Base-by-base conservation (phyloP, 37 sponge, comb jelly and placozoan species). In the Bolinopsis microptera region DNA sequence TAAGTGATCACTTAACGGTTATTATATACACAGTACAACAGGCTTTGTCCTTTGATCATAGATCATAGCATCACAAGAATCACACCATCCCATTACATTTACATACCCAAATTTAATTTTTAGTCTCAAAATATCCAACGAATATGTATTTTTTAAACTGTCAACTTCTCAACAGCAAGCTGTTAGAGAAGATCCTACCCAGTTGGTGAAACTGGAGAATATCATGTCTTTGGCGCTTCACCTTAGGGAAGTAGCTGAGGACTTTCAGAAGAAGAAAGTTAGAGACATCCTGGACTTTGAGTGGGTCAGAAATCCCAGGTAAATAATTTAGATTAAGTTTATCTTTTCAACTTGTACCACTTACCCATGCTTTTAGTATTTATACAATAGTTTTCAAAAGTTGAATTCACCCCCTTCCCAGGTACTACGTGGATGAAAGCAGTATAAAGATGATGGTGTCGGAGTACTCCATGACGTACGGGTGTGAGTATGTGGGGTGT, bases 231-330 rank as follows among this genome's bases (percentile, higher is more conserved):
- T 80, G 5, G 82, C 82, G 16, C 68, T 92, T 9, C 69, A 92
- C 68, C 69, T 92, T 2, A 28, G 92, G 68, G 92, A 92, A 31
- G 92, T 92, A 1, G 69, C 69, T 30, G 92, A 92, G 21, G 92
- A 92, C 48, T 92, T 92, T 31, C 69, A 67, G 21, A 38, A 40
- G 68, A 92, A 92, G 68, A 92, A 92, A 92, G 69, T 92, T 32
- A 5, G 92, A 31, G 92, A 92, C 33, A 67, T 32, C 25, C 69
- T 25, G 28, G 92, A 92, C 92, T 92, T 92, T 67, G 92, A 92
- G 69, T 92, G 92, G 92, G 69, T 69, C 35, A 38, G 82, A 35
- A 80, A 80, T 37, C 82, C 82, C 38, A 80, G 82, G 82, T 80
- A 34, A 36, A 72, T 72, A 72, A 26, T 72, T 72, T n/a, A 22